phyloP scores from a whole-genome alignment of 2,113 vertebrate genomes.

The Ranitomeya imitator region DNA sequence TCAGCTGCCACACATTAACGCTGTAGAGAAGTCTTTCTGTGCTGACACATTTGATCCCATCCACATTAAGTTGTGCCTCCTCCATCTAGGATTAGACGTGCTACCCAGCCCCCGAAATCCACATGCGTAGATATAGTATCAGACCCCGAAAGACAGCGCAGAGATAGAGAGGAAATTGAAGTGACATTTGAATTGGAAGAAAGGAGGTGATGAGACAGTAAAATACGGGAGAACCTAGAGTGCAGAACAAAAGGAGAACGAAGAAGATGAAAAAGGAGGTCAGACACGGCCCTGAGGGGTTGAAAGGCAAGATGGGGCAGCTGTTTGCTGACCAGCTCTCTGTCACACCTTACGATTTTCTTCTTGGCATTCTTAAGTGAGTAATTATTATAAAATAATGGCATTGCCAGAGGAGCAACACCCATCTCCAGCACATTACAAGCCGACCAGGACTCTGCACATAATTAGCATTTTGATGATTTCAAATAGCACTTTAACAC shows the following conservation, averaged over 20 bases:
- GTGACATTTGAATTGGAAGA: constrained; percentile 69
- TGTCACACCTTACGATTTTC: constrained; percentile 72
- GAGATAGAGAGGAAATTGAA: constrained; percentile 48
- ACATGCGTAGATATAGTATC: constrained; percentile 12
- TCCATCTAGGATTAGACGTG: background rate
- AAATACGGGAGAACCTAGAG: constrained; percentile 45
- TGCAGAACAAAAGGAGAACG: constrained; percentile 43
- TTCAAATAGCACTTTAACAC: constrained; percentile 65
- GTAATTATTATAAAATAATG: constrained; percentile 72
- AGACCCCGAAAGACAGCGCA: constrained; percentile 11
- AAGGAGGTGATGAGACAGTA: constrained; percentile 65
- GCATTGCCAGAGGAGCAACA: constrained; percentile 68
- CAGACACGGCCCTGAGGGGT: constrained; percentile 64
- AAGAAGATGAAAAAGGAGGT: constrained; percentile 63
- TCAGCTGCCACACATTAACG: background rate
- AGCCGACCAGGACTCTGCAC: constrained; percentile 58
- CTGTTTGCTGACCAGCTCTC: constrained; percentile 72
- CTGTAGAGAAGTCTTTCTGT: background rate
- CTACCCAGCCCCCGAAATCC: constrained; percentile 20
- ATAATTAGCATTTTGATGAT: constrained; percentile 64
- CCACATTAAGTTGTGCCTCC: background rate
- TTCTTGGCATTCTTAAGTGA: constrained; percentile 68
- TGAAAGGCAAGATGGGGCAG: constrained; percentile 71
- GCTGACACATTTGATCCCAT: constrained; percentile 7
- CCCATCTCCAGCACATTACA: constrained; percentile 62